Evolutionary conservation across 1,140 invertebrate genomes (phyloP), one percentile per base, ranked within the genome.

Genomic region (Megathymus violae): DNA sequence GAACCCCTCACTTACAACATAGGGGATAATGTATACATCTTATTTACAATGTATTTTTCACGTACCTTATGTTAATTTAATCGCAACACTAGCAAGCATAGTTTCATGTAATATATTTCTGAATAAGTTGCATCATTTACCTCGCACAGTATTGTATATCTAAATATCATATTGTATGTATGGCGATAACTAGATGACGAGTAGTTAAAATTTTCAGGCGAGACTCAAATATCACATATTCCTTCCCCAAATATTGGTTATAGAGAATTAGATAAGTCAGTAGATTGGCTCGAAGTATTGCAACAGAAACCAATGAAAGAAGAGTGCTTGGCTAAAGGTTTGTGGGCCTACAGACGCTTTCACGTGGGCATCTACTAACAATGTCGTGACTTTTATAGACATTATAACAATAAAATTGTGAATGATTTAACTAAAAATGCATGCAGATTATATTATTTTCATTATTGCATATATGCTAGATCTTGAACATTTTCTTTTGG

Each of bases 241-340:
- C 78, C 79, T 56, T 90, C 85, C 65, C 85, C 84, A 67, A 88
- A 85, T 69, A 62, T 79, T 60, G 70, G 76, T 52, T 90, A 90
- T 77, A 90, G 68, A 81, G 88, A 90, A 62, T 89, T 90, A 90
- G 88, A 90, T 88, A 84, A 82, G 62, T 90, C 88, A 44, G 84
- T 90, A 85, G 83, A 88, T 85, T 90, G 88, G 88, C 78, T 74
- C 50, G 85, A 90, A 40, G 74, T 90, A 34, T 74, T 90, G 64
- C 77, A 76, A 59, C 77, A 79, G 64, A 87, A 84, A 74, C 64
- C 46, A 64, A 68, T 66, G 50, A 74, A 69, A 71, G 74, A 78
- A 64, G 68, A 82, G 44, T 36, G 76, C 69, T 81, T 90, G 40
- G 76, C 75, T 85, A 82, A 88, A 90, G 88, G 85, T 90, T 88